Conservation (phyloP, 2,113 vertebrate species). For the Myocastor coypus region DNA sequence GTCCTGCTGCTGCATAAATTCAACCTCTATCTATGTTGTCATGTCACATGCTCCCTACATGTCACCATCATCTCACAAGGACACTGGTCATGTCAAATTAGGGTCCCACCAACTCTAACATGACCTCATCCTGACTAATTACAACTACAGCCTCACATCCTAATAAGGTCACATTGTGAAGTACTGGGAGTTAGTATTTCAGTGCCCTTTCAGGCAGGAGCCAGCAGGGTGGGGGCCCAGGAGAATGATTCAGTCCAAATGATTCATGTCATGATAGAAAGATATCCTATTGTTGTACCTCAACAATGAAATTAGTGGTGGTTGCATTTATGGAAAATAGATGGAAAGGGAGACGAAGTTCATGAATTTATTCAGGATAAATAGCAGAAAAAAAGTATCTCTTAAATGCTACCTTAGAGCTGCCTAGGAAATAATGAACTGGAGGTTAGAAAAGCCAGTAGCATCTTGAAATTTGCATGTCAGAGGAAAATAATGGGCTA, state of each 20-base stretch:
- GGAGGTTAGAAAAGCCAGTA: not conserved
- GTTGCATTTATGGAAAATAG: not conserved
- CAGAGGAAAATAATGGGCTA: not conserved
- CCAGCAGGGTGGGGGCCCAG: not conserved
- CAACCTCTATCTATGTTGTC: not conserved
- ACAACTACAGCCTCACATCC: not conserved
- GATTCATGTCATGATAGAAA: not conserved
- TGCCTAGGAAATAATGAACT: not conserved
- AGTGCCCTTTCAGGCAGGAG: not conserved
- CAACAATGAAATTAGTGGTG: not conserved
- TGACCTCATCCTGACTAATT: not conserved
- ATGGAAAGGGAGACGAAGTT: not conserved
- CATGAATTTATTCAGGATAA: not conserved
- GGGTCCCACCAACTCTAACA: not conserved
- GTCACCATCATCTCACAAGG: not conserved
- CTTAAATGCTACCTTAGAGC: not conserved
- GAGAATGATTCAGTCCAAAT: not conserved
- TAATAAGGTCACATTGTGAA: not conserved
- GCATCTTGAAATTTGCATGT: not conserved
- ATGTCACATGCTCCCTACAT: not conserved
- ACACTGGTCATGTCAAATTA: not conserved
- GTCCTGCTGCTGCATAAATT: not conserved
- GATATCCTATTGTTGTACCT: not conserved
- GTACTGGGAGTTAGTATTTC: not conserved
- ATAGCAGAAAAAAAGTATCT: not conserved